Evolutionary conservation across 2,888 invertebrate species (phyloP), one percentile per base, ranked within the genome.

Genomic region (Cataglyphis albicans): DNA sequence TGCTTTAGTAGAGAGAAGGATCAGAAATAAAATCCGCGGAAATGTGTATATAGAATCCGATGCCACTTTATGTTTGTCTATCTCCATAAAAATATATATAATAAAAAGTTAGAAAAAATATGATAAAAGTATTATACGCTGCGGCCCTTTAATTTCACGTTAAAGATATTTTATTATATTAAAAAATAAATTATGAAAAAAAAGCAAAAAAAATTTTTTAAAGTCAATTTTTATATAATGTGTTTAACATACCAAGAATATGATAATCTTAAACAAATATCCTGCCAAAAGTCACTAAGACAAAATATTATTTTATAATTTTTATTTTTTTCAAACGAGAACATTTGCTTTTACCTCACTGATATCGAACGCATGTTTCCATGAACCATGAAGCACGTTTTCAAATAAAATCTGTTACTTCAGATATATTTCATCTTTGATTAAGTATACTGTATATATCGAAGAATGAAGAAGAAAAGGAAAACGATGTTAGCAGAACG

Each of bases 361-460:
- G 59, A 44, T 68, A 78, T 68, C 44, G 25, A 3, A 59, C 29
- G 41, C 41, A 21, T 21, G 21, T 21, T 21, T 21, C 21, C 21
- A 21, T 21, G 21, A 21, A 21, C 59, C 78, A 9, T 21, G n/a
- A n/a, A 41, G 21, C 70, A 68, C 44, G 25, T 61, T 78, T 68
- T 41, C 70, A 70, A 44, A 78, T 78, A 48, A 70, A 70, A 80
- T 80, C 59, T 59, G 32, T 48, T 80, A 70, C 32, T 41, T 18
- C 21, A 21, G 41, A 12, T 15, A 41, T 70, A 29, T 63, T 75
- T 64, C 63, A 3, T 75, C 38, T 63, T 75, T 76, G 76, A 81
- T 75, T 48, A 52, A 74, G 74, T 59, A 18, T 52, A 52, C 35
- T 59, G 59, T 52, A 44, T 63, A 38, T 9, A 57, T 6, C 21